Conservation (phyloP, 2,113 vertebrate species). For the Chionodraco myersi region DNA sequence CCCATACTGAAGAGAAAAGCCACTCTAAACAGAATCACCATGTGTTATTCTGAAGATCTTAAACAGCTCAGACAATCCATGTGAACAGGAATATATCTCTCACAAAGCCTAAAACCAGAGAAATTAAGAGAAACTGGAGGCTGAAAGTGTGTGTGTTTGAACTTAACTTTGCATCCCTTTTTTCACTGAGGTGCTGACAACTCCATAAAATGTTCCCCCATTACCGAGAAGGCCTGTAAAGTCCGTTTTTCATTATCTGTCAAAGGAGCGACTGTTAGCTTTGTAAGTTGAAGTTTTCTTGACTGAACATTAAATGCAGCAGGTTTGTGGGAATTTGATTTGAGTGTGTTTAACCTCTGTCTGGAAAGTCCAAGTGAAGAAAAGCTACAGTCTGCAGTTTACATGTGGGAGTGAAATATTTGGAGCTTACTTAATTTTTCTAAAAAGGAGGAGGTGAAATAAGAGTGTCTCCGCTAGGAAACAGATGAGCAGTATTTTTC, state of each 20-base stretch:
- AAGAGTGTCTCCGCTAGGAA: background rate
- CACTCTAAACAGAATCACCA: constrained; percentile 43
- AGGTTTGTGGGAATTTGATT: constrained; percentile 30
- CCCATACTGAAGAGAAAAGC: constrained; percentile 32
- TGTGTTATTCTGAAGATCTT: constrained; percentile 34
- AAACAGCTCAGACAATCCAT: constrained; percentile 25
- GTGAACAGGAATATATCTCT: constrained; percentile 23
- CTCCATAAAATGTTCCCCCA: constrained; percentile 30
- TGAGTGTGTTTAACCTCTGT: constrained; percentile 34
- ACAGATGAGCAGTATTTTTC: background rate
- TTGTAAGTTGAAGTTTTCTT: constrained; percentile 37
- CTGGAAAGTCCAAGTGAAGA: constrained; percentile 33
- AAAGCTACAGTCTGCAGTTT: constrained; percentile 15
- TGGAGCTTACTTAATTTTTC: background rate
- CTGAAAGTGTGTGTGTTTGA: constrained; percentile 54
- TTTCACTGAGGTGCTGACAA: constrained; percentile 47
- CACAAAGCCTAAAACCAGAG: constrained; percentile 30
- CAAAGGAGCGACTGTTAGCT: constrained; percentile 42
- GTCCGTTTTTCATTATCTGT: constrained; percentile 55
- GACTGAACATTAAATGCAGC: constrained; percentile 16
- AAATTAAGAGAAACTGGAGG: constrained; percentile 44
- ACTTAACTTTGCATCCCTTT: constrained; percentile 49
- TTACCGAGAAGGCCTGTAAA: constrained; percentile 38
- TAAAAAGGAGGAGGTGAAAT: background rate
- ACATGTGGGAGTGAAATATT: background rate